Evolutionary conservation across 2,113 vertebrate species (phyloP), one percentile per base, ranked within the genome.

Genomic region (Bostrychus sinensis): DNA sequence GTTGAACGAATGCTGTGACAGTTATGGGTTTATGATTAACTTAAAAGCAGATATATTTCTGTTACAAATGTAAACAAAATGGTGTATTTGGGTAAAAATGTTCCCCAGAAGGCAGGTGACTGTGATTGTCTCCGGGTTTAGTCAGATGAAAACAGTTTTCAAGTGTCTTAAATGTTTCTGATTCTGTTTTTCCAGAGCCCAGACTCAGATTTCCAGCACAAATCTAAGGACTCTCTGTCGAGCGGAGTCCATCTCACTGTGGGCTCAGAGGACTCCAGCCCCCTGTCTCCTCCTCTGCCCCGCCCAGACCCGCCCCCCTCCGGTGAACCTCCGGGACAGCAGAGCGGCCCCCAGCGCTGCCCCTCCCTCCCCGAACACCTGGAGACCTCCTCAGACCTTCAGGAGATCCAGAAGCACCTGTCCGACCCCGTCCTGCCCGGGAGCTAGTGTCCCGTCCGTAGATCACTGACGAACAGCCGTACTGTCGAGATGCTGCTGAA

Each of bases 331-430:
- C 84, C 88, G n/a, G 90, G 91, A 89, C 91, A 90, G 30, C 90
- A 93, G n/a, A 65, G 71, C 11, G 41, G 71, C 70, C 88, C 90
- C 77, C 86, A 90, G 66, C 94, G 87, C 9, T 96, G 94, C 82
- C 92, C 95, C 43, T 99, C 96, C 16, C 94, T 98, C 58, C 97
- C 96, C 0, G 95, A 96, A 80, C 90, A 92, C 71, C 92, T 97
- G 53, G 91, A 95, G 81, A 88, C 69, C 50, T 67, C 92, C 46
- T 77, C 70, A 77, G 91, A 14, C 86, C 85, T 77, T 85, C 89
- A 63, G 83, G 93, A 94, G 84, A 93, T 95, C 86, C 94, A 94
- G 84, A 95, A 93, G 92, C 93, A 95, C 42, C 76, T 93, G 70
- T 99, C 96, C 16, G 93, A 98, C 83, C 95, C 95, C 0, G 80